Base-by-base conservation (phyloP, 2,888 invertebrate species). In the Euphydryas editha region DNA sequence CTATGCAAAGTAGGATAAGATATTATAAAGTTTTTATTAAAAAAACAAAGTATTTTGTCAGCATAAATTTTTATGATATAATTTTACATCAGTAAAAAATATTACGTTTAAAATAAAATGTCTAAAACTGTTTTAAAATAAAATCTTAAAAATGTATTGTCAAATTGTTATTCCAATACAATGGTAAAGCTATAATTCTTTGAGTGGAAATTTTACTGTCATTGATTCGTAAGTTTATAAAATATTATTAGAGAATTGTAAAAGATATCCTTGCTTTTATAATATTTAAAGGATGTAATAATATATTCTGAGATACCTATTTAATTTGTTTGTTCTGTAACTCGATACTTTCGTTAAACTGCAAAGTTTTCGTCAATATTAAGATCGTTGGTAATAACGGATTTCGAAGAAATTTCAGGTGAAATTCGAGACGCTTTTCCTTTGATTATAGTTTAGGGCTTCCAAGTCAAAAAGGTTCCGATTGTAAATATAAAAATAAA, bases 1-100 rank as follows among this genome's bases (percentile, higher is more conserved):
- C 49, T 66, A 66, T 62, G 65, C 62, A 69, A 69, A 72, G 65
- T 63, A 68, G 62, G 62, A 58, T 61, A 55, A 58, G 64, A 44
- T 46, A 59, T 51, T 58, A 64, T 59, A 42, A 58, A 54, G 54
- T 54, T 64, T 64, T 59, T 64, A 64, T 59, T 64, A 44, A 44
- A 30, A 54, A 59, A n/a, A 63, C 49, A 58, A 18, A 18, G 54
- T 20, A 21, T 64, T 59, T 58, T 36, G 44, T 42, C 21, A 44
- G 44, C 44, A 49, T 39, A 8, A 13, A 20, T 47, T 51, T 51
- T 51, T 24, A 24, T 51, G 24, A 15, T 24, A 15, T 15, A 21
- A n/a, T 21, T 51, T 21, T 24, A 30, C 30, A 30, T 30, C 8
- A n/a, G 30, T 49, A 24, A 0, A 2, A 2, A 15, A 51, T 51